Evolutionary conservation across 2,888 invertebrate genomes (phyloP).

Genomic region (Camponotus fellah): DNA sequence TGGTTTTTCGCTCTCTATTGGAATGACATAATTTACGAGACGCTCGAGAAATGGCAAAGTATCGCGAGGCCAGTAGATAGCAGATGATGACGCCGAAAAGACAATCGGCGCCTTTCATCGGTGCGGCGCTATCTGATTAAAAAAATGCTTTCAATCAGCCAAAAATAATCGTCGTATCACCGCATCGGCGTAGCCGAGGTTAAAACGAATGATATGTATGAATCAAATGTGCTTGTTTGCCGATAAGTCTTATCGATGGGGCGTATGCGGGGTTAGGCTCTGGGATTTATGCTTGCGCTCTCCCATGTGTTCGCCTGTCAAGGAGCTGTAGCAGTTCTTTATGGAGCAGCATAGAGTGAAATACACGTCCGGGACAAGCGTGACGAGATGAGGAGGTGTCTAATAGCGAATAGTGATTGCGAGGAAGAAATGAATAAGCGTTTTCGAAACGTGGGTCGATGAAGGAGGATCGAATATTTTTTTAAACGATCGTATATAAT

Average conservation of each 20-base stretch:
- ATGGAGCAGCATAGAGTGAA: conserved; percentile 3
- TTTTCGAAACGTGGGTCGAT: not conserved
- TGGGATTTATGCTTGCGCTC: not conserved
- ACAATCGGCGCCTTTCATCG: conserved; percentile 18
- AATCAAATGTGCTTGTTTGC: conserved; percentile 19
- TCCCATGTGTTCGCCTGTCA: not conserved
- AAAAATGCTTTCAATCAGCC: conserved; percentile 17
- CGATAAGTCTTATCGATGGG: conserved; percentile 55
- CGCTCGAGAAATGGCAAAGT: not conserved
- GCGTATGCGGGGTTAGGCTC: conserved; percentile 34
- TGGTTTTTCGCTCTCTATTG: not conserved
- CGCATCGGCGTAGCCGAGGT: conserved; percentile 12
- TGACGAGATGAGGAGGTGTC: not conserved
- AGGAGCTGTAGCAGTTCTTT: conserved; percentile 31
- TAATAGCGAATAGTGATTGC: not conserved
- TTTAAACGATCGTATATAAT: conserved; percentile 17
- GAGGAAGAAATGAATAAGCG: not conserved
- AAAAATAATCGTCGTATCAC: conserved; percentile 25
- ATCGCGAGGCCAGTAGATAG: not conserved
- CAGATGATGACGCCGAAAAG: not conserved
- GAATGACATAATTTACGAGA: conserved; percentile 14
- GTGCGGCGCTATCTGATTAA: not conserved
- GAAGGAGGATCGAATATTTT: not conserved
- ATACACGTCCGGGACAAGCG: not conserved
- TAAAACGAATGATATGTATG: conserved; percentile 37